Evolutionary conservation across 1,140 invertebrate genomes (phyloP).

Genomic region (Plectrocnemia conspersa): DNA sequence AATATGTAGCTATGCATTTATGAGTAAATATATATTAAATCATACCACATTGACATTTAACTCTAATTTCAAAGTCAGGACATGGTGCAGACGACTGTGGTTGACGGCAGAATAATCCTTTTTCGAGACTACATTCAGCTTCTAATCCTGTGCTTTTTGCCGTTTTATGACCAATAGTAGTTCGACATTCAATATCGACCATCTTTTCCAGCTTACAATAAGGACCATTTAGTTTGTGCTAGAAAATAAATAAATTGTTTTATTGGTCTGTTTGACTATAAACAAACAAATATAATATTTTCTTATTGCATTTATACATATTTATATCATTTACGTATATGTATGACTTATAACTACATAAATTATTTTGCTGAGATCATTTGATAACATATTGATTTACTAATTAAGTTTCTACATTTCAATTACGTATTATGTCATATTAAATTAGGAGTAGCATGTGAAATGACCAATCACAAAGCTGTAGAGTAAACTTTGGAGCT

Average conservation of each 20-base stretch:
- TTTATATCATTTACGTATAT: background rate
- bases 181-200: constrained; percentile 69
- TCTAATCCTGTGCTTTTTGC: constrained; percentile 66
- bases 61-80: constrained; percentile 68
- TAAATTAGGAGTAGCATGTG: no score
- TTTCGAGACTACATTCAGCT: constrained; percentile 67
- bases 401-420: no score
- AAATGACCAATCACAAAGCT: no score
- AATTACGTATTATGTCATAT: no score
- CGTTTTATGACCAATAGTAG: constrained; percentile 55
- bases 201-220: constrained; percentile 59
- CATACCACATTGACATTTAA: constrained; percentile 61
- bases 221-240: constrained; percentile 44
- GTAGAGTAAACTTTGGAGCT: no score
- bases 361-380: no score
- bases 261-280: constrained; percentile 3
- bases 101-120: constrained; percentile 63
- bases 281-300: constrained; percentile 10
- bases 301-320: no score
- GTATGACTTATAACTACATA: no score
- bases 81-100: constrained; percentile 45
- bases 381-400: no score
- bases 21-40: constrained; percentile 2
- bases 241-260: constrained; percentile 26
- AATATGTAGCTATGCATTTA: background rate